A percentile compares a stretch with the other conserved stretches of the same genome.
Evolutionary conservation across 2,888 invertebrate species (phyloP).

Genomic region (Polia nebulosa): DNA sequence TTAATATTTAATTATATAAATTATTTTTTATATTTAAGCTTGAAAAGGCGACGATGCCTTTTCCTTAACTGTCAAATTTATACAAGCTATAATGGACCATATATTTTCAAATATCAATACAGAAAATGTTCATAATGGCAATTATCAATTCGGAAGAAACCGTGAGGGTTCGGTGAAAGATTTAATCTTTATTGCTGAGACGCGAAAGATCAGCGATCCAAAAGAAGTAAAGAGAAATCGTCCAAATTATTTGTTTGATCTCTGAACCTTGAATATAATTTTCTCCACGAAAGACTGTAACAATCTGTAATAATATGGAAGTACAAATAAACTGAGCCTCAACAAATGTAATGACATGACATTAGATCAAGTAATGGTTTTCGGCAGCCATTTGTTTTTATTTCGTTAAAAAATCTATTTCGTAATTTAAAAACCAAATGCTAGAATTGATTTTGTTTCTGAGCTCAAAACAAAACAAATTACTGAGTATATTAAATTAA

Average conservation of each 20-base stretch:
- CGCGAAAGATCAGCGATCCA: constrained; percentile 37
- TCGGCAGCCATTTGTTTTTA: background rate
- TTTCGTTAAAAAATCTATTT: background rate
- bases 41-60: too few species aligned
- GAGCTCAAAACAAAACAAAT: constrained; percentile 7
- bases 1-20: too few species aligned
- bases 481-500: background rate
- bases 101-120: background rate
- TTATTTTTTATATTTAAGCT: too few species aligned
- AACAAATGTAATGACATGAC: constrained; percentile 24
- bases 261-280: constrained; percentile 58
- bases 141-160: constrained; percentile 2
- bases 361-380: constrained; percentile 7
- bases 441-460: background rate
- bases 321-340: constrained; percentile 14
- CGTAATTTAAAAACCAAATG: too few species aligned
- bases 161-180: constrained; percentile 6
- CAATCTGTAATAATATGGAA: constrained; percentile 27
- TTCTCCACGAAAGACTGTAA: constrained; percentile 5
- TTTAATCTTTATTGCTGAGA: constrained; percentile 3
- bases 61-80: background rate
- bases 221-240: constrained; percentile 54
- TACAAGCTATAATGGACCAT: background rate
- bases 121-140: background rate
- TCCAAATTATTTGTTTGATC: constrained; percentile 57